Conservation (phyloP, 2,797 vertebrate species). For the Iguana delicatissima region DNA sequence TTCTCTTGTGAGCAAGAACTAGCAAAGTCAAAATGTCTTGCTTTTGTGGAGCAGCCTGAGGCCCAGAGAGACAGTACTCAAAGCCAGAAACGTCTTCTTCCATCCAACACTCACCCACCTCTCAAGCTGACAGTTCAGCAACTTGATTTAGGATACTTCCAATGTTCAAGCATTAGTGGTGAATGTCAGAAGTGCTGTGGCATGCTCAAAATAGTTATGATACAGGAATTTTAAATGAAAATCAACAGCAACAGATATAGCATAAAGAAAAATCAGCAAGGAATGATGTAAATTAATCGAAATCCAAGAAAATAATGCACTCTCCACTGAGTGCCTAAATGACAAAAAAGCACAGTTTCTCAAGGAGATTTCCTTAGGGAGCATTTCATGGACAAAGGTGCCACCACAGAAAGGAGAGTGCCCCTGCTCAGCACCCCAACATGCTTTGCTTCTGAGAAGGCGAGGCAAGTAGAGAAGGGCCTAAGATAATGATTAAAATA, state of each 20-base stretch:
- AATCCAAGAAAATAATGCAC: neutral
- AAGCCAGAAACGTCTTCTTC: neutral
- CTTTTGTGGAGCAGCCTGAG: neutral
- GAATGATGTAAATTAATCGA: neutral
- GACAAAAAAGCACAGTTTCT: neutral
- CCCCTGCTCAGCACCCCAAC: no score
- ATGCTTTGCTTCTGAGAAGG: neutral
- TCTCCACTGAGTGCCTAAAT: neutral
- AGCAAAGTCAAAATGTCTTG: neutral
- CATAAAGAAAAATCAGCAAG: neutral
- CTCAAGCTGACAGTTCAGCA: neutral
- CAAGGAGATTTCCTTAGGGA: neutral
- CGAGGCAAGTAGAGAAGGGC: neutral
- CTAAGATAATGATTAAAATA: neutral
- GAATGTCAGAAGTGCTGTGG: neutral
- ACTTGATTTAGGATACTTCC: neutral
- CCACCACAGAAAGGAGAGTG: neutral
- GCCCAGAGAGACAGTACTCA: neutral
- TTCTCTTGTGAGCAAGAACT: neutral
- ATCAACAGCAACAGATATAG: neutral
- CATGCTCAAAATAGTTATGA: neutral
- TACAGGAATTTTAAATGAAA: neutral
- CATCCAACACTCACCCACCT: neutral
- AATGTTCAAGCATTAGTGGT: neutral
- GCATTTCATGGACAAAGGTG: neutral